These are phyloP conservation scores for Brachyptera putata DNA, from an alignment of 2,888 invertebrate genomes.

Conservation along the genomic window DNA sequence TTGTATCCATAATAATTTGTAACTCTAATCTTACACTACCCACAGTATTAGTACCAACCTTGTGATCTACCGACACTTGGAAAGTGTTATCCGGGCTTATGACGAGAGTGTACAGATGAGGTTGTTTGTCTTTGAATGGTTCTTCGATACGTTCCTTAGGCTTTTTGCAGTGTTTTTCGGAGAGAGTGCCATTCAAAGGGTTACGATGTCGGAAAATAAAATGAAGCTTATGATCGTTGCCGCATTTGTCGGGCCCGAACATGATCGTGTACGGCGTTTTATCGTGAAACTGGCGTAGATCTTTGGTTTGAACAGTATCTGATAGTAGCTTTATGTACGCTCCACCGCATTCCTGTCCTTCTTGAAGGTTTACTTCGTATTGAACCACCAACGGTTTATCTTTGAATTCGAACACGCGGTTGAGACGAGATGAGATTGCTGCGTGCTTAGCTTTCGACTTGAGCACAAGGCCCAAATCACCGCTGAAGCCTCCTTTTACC, in stretches of 20 bases:
- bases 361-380: conserved; percentile 90
- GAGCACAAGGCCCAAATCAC: conserved; percentile 83
- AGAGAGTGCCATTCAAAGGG: conserved; percentile 81
- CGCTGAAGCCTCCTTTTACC: conserved; percentile 68
- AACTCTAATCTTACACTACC: no score
- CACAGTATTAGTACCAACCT: conserved; percentile 45
- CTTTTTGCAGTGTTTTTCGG: conserved; percentile 96
- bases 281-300: conserved; percentile 83
- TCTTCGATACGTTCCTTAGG: conserved; percentile 80
- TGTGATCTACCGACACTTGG: conserved; percentile 77
- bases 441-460: conserved; percentile 96
- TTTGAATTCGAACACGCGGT: conserved; percentile 75
- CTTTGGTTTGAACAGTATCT: conserved; percentile 60
- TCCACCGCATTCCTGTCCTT: conserved; percentile 98
- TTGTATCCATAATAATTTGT: no score
- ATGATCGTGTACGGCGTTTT: conserved; percentile 97
- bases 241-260: conserved; percentile 99
- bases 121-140: conserved; percentile 86
- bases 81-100: conserved; percentile 76
- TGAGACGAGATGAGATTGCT: conserved; percentile 77
- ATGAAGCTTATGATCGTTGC: conserved; percentile 84
- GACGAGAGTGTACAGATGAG: conserved; percentile 79
- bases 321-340: conserved; percentile 93
- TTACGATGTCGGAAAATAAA: conserved; percentile 94
- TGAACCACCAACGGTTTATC: conserved; percentile 71